phyloP scores from a whole-genome alignment of 2,797 vertebrate genomes.

The Fistularia tabacaria region DNA sequence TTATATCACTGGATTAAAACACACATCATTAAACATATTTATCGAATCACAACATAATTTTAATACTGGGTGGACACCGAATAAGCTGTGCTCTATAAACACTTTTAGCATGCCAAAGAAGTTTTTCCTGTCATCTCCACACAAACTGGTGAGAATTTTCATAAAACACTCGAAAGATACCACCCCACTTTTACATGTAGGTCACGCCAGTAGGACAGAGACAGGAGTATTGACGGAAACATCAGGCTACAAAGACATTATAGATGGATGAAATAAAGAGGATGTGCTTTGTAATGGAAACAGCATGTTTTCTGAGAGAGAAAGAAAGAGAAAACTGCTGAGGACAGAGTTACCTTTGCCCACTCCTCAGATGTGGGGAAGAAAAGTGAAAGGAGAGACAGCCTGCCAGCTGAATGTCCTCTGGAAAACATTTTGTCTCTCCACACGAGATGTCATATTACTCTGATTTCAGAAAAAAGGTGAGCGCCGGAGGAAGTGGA shows the following conservation, averaged over 20 bases:
- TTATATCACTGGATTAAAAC: background rate
- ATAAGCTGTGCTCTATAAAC: no score
- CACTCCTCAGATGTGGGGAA: slow-evolving; percentile 12
- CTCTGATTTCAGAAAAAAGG: no score
- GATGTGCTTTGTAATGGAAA: slow-evolving; percentile 25
- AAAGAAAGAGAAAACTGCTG: background rate
- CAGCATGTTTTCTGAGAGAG: slow-evolving; percentile 28
- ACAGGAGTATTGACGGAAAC: slow-evolving; percentile 11
- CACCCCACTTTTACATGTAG: slow-evolving; percentile 20
- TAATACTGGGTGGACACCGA: no score
- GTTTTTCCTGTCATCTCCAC: no score
- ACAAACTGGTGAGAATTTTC: no score
- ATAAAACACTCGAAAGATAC: slow-evolving; percentile 1
- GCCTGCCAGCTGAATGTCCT: slow-evolving; percentile 25
- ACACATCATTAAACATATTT: background rate
- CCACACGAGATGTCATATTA: background rate
- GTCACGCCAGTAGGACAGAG: slow-evolving; percentile 16
- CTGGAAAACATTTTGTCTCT: slow-evolving; percentile 35
- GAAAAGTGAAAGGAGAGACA: slow-evolving; percentile 14
- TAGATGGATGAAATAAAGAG: slow-evolving; percentile 19
- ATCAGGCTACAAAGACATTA: slow-evolving; percentile 10
- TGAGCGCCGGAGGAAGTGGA: no score
- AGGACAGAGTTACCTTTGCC: slow-evolving; percentile 7
- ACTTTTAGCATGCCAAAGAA: no score
- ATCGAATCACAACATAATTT: background rate